A percentile compares a stretch with the other conserved stretches of the same genome.
phyloP scores from a whole-genome alignment of 1,140 invertebrate genomes.

The Bombus pyrosoma region DNA sequence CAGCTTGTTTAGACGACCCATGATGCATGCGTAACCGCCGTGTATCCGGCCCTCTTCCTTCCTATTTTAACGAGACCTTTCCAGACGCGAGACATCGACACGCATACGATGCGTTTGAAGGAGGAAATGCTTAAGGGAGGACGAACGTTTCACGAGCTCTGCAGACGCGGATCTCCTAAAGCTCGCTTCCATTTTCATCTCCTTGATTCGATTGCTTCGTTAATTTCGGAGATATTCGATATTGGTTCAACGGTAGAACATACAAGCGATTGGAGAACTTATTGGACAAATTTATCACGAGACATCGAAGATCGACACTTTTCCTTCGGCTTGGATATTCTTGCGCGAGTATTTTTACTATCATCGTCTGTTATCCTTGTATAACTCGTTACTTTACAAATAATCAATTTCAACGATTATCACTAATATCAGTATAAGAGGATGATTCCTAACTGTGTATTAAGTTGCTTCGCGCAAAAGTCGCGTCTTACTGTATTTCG shows the following conservation, averaged over 20 bases:
- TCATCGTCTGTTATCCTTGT: background rate
- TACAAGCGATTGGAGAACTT: background rate
- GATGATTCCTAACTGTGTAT: background rate
- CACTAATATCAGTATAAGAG: too few species aligned
- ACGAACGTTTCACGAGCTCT: background rate
- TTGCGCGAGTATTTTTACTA: background rate
- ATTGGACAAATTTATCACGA: background rate
- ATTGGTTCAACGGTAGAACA: background rate
- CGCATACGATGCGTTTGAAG: background rate
- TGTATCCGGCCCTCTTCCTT: conserved; percentile 74
- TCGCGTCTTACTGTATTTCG: background rate
- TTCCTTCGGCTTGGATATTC: background rate
- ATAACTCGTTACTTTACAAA: background rate
- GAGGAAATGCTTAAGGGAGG: background rate
- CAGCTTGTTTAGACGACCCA: conserved; percentile 80
- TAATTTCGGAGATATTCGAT: background rate
- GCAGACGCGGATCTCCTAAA: background rate
- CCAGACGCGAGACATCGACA: conserved; percentile 32
- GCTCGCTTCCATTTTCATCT: background rate
- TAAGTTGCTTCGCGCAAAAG: too few species aligned
- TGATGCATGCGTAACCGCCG: conserved; percentile 73
- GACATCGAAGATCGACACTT: background rate
- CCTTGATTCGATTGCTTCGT: background rate
- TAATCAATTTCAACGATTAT: background rate
- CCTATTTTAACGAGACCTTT: conserved; percentile 60